Evolutionary conservation across 2,797 vertebrate genomes (phyloP).

Genomic region (Psittacula echo): DNA sequence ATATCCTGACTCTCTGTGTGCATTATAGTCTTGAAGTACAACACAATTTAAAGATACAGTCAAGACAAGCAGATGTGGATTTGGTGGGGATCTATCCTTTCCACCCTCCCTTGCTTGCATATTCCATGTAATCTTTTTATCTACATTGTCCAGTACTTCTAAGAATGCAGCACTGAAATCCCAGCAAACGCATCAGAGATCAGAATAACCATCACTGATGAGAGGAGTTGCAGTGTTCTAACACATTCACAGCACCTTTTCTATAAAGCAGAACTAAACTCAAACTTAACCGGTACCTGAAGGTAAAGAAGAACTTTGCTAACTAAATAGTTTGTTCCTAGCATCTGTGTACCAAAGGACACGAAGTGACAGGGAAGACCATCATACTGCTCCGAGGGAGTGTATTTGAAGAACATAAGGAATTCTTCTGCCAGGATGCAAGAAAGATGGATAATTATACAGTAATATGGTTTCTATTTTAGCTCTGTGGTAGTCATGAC

Average conservation of each 20-base stretch:
- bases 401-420: background rate
- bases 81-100: background rate
- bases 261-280: background rate
- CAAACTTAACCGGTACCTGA: background rate
- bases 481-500: background rate
- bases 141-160: background rate
- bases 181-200: background rate
- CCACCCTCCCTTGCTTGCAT: background rate
- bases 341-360: slow-evolving; percentile 2
- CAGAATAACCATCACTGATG: background rate
- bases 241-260: background rate
- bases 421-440: slow-evolving; percentile 18
- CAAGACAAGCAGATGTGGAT: background rate
- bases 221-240: background rate
- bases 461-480: slow-evolving; percentile 34
- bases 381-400: background rate
- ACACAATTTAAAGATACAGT: background rate
- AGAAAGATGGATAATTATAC: background rate
- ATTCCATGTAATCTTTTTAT: background rate
- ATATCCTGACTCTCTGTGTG: background rate
- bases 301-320: background rate
- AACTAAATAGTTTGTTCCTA: background rate
- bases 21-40: background rate
- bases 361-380: background rate
- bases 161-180: background rate